Percentiles rank a stretch among this genome's conserved stretches.
Conservation (phyloP, 2,113 vertebrate species). For the Pituophis catenifer region DNA sequence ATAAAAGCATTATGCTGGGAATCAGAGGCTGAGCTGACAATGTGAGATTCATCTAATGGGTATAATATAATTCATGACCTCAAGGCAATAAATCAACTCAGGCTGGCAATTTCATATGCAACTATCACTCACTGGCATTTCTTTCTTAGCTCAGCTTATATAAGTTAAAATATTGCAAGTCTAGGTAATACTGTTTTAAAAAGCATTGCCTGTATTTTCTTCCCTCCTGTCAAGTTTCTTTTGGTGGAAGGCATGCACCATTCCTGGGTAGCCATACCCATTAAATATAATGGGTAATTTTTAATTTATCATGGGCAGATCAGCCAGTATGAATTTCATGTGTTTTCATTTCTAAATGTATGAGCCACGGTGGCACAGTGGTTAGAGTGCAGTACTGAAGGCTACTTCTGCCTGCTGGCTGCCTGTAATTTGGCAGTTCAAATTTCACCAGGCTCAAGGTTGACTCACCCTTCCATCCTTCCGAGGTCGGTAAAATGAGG, state of each 20-base stretch:
- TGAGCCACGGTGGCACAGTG: too few species aligned
- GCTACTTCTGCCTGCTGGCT: too few species aligned
- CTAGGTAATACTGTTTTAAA: background rate
- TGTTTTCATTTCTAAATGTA: background rate
- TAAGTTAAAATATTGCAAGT: background rate
- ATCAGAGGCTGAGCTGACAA: background rate
- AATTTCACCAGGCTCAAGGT: too few species aligned
- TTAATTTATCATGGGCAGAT: background rate
- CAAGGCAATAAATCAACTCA: background rate
- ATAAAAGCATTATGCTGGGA: background rate
- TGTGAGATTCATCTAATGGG: background rate
- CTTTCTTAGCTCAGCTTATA: background rate
- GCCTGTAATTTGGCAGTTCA: too few species aligned
- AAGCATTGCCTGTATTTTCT: accelerated
- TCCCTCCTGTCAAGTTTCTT: background rate
- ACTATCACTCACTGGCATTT: background rate
- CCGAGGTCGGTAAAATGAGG: too few species aligned
- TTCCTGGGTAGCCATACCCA: background rate
- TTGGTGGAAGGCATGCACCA: background rate
- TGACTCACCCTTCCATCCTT: too few species aligned
- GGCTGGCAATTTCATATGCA: background rate
- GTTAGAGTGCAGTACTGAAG: too few species aligned
- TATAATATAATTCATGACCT: conserved; percentile 1
- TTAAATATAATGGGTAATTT: background rate
- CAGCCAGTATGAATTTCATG: background rate